Base-by-base conservation (phyloP, 2,888 invertebrate species). In the Eupithecia insigniata region DNA sequence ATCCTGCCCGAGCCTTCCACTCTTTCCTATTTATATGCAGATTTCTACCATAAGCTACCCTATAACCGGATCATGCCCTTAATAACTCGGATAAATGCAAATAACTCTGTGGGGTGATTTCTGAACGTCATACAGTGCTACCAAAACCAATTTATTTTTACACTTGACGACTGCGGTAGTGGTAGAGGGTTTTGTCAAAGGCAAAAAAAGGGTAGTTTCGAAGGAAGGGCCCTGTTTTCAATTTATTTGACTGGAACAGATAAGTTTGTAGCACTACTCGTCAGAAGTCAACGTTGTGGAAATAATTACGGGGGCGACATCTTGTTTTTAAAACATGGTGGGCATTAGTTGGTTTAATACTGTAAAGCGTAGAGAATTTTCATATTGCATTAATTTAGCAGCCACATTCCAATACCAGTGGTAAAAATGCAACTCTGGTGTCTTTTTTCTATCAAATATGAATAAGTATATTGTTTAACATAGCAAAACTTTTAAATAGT, bases 1-100 rank as follows among this genome's bases (percentile, higher is more conserved):
- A 68, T 62, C 69, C 55, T 26, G 55, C 55, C 12, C 64, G 83
- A 88, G 86, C 90, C 89, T 86, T 84, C 81, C 82, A 80, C 78
- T 88, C 90, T 86, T 88, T 90, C 84, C 93, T 92, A 94, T 94
- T 93, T 93, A 93, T 92, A 94, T 94, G 93, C 92, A 93, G 92
- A 94, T 93, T 92, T 89, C 90, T 86, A 89, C 91, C 93, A 92
- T 93, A 94, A 93, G 93, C 93, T 93, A 92, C 90, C 89, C 91
- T 62, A 85, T 84, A 83, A 89, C 89, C 88, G 92, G 91, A 92
- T 93, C 92, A 93, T 89, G 86, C 87, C 87, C 88, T 89, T 91
- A 92, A 92, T 92, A 91, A 87, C 87, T 82, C 86, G 87, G 89
- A 89, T 90, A 90, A 90, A 91, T 89, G 89, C 87, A 89, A 87